Evolutionary conservation across 2,888 invertebrate genomes (phyloP).

Genomic region (Sclerodermus sp.): DNA sequence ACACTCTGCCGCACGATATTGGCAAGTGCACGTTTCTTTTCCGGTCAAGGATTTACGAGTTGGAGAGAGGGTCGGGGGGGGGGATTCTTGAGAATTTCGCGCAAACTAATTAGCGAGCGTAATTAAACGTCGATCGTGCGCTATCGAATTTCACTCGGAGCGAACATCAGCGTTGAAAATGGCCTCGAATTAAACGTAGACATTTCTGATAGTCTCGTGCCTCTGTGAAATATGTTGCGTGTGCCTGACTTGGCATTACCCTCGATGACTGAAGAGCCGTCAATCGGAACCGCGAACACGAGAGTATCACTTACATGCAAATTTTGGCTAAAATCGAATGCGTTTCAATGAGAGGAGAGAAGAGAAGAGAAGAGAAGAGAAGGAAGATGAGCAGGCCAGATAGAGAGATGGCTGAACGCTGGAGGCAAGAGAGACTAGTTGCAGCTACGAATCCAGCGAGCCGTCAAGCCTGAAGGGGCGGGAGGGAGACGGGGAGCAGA

Average conservation of each 20-base stretch:
- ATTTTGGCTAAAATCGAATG: slow-evolving; percentile 40
- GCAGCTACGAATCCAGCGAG: no score
- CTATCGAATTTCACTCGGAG: no score
- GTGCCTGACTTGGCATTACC: slow-evolving; percentile 38
- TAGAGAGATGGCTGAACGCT: no score
- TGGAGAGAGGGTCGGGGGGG: no score
- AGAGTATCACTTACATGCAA: slow-evolving; percentile 55
- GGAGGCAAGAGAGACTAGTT: no score
- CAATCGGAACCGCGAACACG: slow-evolving; percentile 48
- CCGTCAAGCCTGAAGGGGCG: background rate
- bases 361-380: slow-evolving; percentile 11
- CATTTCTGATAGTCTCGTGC: no score
- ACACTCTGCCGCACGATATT: no score
- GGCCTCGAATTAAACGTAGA: background rate
- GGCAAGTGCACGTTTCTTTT: no score
- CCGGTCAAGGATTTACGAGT: no score
- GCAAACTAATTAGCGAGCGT: no score
- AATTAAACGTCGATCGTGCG: no score
- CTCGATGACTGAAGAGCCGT: slow-evolving; percentile 39
- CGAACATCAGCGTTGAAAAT: background rate
- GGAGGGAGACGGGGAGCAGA: slow-evolving; percentile 10
- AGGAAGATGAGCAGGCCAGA: background rate
- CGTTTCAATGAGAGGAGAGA: background rate
- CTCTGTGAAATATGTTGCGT: slow-evolving; percentile 11
- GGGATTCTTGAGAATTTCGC: no score